Base-by-base conservation (phyloP, 2,113 vertebrate species). In the Casuarius casuarius region DNA sequence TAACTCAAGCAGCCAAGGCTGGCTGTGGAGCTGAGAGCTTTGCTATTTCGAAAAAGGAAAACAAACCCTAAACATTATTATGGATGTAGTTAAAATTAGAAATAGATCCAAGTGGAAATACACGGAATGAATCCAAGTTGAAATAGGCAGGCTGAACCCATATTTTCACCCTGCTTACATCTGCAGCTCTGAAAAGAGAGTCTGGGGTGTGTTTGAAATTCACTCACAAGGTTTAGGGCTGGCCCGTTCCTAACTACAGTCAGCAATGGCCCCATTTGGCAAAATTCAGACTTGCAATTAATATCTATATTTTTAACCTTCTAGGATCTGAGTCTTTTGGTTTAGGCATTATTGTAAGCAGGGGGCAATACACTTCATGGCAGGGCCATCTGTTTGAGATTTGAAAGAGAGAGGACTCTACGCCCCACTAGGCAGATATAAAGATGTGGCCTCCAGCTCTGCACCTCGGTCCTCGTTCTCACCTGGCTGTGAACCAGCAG, bases 71-170 rank as follows among this genome's bases (percentile, higher is more conserved):
- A 86, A 35, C 7, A 3, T 71, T 81, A 26, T 89, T 90, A 58
- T 94, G 79, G 52, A 35, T 52, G 61, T 48, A 90, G 87, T 93
- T 94, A 95, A 96, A 95, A 93, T 80, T 77, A 94, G 72, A 90
- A 95, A 77, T 86, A 94, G n/a, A 88, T 77, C 65, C 72, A 87
- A 89, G 73, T 81, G 76, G 83, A 93, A 95, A 84, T 33, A 61
- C 0, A 0, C n/a, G n/a, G 44, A 90, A 84, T 52, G 22, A 84
- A 84, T 94, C 71, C 79, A 92, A 92, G 65, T 40, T 42, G 65
- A 93, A 96, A 84, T n/a, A 28, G 12, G 54, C 79, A 90, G 61
- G 23, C 85, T 80, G 87, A 80, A 73, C 19, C 20, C 1, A 0
- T 73, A 16, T 93, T 95, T 91, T 93, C 51, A 71, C 51, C 28